These are phyloP conservation scores for Ornithoptera priamus DNA, from an alignment of 2,888 invertebrate species.

Conservation along the genomic window DNA sequence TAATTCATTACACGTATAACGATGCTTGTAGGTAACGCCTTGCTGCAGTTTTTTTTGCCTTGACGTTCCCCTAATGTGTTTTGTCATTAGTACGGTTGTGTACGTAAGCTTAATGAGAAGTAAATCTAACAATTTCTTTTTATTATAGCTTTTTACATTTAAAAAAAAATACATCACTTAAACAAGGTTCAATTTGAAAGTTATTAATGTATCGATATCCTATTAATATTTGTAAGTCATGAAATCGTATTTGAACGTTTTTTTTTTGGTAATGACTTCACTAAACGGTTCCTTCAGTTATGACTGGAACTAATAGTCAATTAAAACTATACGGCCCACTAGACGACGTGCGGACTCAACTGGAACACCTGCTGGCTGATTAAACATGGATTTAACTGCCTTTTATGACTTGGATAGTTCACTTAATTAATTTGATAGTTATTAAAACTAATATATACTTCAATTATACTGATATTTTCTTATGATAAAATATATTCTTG, in stretches of 20 bases:
- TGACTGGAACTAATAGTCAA: constrained; percentile 3
- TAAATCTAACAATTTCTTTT: constrained; percentile 21
- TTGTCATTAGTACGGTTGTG: constrained; percentile 28
- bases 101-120: constrained; percentile 26
- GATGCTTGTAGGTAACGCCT: constrained; percentile 23
- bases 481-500: no score
- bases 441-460: background rate
- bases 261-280: background rate
- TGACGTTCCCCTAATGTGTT: constrained; percentile 27
- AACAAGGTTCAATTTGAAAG: no score
- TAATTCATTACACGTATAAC: constrained; percentile 28
- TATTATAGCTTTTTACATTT: background rate
- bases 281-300: background rate
- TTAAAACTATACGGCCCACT: constrained; percentile 11
- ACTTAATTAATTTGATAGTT: constrained; percentile 5
- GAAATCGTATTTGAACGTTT: no score
- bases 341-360: constrained; percentile 6
- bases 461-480: no score
- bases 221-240: no score
- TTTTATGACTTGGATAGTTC: background rate
- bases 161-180: background rate
- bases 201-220: no score
- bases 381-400: constrained; percentile 15
- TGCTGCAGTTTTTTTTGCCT: constrained; percentile 28
- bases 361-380: constrained; percentile 2